These are phyloP conservation scores for Rhinoptilus africanus DNA, from an alignment of 2,113 vertebrate species.

Conservation along the genomic window DNA sequence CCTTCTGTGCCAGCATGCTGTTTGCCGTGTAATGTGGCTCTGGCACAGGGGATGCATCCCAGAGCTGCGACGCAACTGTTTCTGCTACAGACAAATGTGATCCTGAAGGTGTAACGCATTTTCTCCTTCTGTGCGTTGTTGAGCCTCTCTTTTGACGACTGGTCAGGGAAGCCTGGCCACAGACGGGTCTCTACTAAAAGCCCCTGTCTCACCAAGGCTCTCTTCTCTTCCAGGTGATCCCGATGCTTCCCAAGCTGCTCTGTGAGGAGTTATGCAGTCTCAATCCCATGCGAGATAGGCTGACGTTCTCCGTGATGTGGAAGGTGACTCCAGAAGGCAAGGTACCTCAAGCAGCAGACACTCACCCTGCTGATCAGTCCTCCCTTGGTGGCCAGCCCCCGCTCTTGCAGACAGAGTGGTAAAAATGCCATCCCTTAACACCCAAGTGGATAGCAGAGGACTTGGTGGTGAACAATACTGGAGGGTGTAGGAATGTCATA, in stretches of 20 bases:
- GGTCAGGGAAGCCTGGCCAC: neutral
- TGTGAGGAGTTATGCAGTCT: constrained; percentile 97
- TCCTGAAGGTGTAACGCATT: neutral
- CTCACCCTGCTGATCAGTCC: neutral
- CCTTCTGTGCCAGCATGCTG: neutral
- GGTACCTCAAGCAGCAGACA: constrained; percentile 66
- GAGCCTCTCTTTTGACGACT: neutral
- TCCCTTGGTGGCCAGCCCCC: neutral
- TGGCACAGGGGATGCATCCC: neutral
- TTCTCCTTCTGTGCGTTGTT: neutral
- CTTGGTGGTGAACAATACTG: neutral
- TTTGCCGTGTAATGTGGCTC: neutral
- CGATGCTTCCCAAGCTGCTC: constrained; percentile 92
- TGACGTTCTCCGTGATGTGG: constrained; percentile 97
- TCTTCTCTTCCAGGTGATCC: constrained; percentile 82
- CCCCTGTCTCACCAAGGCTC: neutral
- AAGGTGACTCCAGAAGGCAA: constrained; percentile 89
- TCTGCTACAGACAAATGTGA: neutral
- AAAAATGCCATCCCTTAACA: neutral
- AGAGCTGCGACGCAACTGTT: neutral
- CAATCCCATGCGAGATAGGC: constrained; percentile 88
- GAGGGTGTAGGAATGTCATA: neutral
- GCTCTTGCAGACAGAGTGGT: neutral
- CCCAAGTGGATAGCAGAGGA: neutral
- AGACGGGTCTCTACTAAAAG: neutral